phyloP scores from a whole-genome alignment of 2,113 vertebrate species.

The Triplophysa siluroides region DNA sequence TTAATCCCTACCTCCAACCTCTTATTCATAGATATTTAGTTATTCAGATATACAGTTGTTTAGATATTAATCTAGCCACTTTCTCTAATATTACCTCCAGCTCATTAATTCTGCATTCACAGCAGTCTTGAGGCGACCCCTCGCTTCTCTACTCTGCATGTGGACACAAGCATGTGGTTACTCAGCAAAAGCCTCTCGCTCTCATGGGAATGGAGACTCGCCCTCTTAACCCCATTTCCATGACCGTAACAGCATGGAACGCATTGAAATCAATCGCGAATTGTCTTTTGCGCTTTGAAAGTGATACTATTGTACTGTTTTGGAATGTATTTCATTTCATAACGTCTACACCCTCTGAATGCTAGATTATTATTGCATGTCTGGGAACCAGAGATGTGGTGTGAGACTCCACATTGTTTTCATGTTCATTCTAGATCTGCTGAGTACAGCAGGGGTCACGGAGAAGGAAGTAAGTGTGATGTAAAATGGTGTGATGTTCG shows the following conservation, averaged over 20 bases:
- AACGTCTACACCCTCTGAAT: slow-evolving; percentile 55
- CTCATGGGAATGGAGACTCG: slow-evolving; percentile 4
- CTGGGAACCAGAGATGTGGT: slow-evolving; percentile 37
- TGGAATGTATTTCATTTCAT: slow-evolving; percentile 37
- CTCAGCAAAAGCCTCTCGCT: slow-evolving; percentile 26
- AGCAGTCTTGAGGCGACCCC: not conserved
- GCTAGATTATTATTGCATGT: slow-evolving; percentile 53
- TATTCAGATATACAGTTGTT: not conserved
- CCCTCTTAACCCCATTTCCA: slow-evolving; percentile 31
- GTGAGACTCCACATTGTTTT: slow-evolving; percentile 57
- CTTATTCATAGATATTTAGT: too few species aligned
- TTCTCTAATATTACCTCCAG: not conserved
- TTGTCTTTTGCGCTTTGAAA: slow-evolving; percentile 38
- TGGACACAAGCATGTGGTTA: not conserved
- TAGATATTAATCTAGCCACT: not conserved
- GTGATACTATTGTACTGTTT: slow-evolving; percentile 44
- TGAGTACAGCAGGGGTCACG: slow-evolving; percentile 39
- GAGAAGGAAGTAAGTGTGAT: slow-evolving; percentile 30
- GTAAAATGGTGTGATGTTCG: slow-evolving; percentile 40
- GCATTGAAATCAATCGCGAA: not conserved
- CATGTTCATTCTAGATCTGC: slow-evolving; percentile 14
- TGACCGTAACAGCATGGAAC: slow-evolving; percentile 21
- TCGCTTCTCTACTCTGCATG: not conserved
- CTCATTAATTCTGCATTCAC: not conserved
- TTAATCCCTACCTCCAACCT: too few species aligned